Conservation (phyloP, 1,140 invertebrate species). For the Drosophila suzukii region DNA sequence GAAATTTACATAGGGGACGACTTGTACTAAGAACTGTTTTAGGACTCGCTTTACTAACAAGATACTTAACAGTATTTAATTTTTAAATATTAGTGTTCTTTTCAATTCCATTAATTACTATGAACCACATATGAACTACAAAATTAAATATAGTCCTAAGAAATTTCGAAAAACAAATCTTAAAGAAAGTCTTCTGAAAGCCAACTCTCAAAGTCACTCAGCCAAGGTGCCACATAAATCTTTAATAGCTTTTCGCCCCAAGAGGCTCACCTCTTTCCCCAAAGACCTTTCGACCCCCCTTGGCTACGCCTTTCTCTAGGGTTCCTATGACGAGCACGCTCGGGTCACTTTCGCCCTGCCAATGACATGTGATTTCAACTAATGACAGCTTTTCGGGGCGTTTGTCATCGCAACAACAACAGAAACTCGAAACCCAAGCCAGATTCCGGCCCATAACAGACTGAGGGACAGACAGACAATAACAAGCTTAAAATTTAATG, state of each 20-base stretch:
- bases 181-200: neutral
- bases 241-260: slow-evolving; percentile 9
- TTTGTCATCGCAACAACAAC: slow-evolving; percentile 32
- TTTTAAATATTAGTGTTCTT: too few species aligned
- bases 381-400: slow-evolving; percentile 70
- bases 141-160: neutral
- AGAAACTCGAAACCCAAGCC: slow-evolving; percentile 17
- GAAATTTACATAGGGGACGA: neutral
- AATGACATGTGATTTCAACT: slow-evolving; percentile 80
- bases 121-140: neutral
- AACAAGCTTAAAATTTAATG: slow-evolving; percentile 66
- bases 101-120: neutral
- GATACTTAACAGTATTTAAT: too few species aligned
- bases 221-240: slow-evolving; percentile 10
- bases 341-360: slow-evolving; percentile 64
- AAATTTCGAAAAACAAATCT: slow-evolving; percentile 6
- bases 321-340: slow-evolving; percentile 27
- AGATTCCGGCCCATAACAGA: slow-evolving; percentile 13
- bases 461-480: slow-evolving; percentile 25
- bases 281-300: slow-evolving; percentile 8
- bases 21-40: too few species aligned
- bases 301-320: slow-evolving; percentile 24
- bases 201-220: neutral
- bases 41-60: too few species aligned
- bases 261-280: slow-evolving; percentile 8